Evolutionary conservation across 2,888 invertebrate species (phyloP), one percentile per base, ranked within the genome.

Genomic region (Spisula subtruncata): DNA sequence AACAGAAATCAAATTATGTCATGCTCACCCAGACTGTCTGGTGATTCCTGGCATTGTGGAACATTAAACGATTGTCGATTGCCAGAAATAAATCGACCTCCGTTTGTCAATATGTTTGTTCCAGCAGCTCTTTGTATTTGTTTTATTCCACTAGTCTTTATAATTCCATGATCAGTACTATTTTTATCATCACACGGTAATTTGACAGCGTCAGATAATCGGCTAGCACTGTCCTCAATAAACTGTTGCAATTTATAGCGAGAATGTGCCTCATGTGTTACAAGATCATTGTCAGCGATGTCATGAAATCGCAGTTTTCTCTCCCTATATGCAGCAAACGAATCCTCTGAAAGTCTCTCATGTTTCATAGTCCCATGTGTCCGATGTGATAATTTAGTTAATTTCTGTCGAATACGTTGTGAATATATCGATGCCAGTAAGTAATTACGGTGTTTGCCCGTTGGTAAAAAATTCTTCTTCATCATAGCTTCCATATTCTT

Each of bases 401-500:
- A 46, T 29, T 75, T 29, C 2, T 84, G 48, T 51, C 80, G 83
- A 66, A 89, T 87, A 32, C 86, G 60, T 71, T 84, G 85, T 16
- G 89, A 81, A 80, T 91, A 91, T 48, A 88, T 51, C 56, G 71
- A 20, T 10, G 89, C 88, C 12, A 79, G 54, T 16, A 89, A 80
- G 12, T 79, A 35, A 12, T 86, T 79, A 84, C 81, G 79, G 46
- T 89, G 82, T 29, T 86, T 82, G 18, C 60, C 32, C 41, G 81
- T 29, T 12, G 89, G 84, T 6, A 91, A 60, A 35, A 81, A 86
- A 46, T 89, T 81, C 48, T 83, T 81, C 81, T 89, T 89, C 88
- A 89, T 84, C 91, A 91, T 91, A 0, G 86, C 71, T 66, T 87
- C 86, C 16, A 91, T 91, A 32, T 60, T 86, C 25, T 41, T 80